Base-by-base conservation (phyloP, 1,140 invertebrate species). In the Thalassaphorura encarpata region DNA sequence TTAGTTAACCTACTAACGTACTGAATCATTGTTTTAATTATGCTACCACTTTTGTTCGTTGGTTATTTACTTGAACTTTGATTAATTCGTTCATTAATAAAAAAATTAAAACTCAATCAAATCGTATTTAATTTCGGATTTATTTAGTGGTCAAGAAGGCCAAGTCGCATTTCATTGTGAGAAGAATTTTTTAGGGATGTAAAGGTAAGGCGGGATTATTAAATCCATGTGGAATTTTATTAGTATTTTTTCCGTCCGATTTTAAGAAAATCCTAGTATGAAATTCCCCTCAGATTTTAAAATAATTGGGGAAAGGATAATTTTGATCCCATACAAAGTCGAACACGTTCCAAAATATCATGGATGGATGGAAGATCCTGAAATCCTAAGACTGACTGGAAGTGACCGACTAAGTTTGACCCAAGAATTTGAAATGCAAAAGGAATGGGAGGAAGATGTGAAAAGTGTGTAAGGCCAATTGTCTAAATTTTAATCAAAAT, bases 391-490 rank as follows among this genome's bases (percentile, higher is more conserved):
- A 52, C 70, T 92, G 13, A 97, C 93, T 6, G 90, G 84, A 18
- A 97, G 92, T 0, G 87, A 95, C 69, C 82, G 84, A 15, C 74
- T 97, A 18, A 78, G 82, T 2, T 67, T 96, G 28, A 78, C 84
- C 55, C 78, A 96, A 69, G 91, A 95, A 74, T 95, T 84, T 75
- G 73, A 80, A 58, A 97, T 97, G 93, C 92, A 96, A 72, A 72
- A 79, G 67, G 81, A 77, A 33, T 97, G 93, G 93, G 73, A 77
- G 46, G 71, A 82, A 60, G 91, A 96, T 77, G 73, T 82, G 67
- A 83, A 96, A 62, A 97, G 86, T 89, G 76, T 72, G 71, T 26
- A n/a, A 5, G 2, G 48, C 18, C 42, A 31, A 45, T 54, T 29
- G 52, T 29, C 29, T 31, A 36, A 36, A 23, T 28, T 57, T 40